These are phyloP conservation scores for Pseudomyrmex sp. DNA, from an alignment of 1,140 invertebrate species.

Conservation along the genomic window DNA sequence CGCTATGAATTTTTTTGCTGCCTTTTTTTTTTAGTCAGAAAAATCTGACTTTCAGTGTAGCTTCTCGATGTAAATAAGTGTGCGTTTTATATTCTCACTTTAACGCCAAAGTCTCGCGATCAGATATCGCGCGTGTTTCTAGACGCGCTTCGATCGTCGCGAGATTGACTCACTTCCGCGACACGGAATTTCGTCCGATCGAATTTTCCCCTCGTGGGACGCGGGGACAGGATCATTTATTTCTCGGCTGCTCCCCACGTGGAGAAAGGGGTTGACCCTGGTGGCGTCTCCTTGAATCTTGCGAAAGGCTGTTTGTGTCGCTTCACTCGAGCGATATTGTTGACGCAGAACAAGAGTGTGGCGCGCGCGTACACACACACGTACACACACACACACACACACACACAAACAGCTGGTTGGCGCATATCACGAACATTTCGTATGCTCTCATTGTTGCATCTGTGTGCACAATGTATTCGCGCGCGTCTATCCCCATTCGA, in stretches of 20 bases:
- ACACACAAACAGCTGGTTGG: too few species aligned
- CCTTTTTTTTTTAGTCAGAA: neutral
- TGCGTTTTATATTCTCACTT: too few species aligned
- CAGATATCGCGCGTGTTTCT: neutral
- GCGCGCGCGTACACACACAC: too few species aligned
- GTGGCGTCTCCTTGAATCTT: slow-evolving; percentile 69
- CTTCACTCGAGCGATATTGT: slow-evolving; percentile 68
- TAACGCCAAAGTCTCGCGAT: neutral
- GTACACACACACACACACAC: neutral
- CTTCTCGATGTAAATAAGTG: neutral
- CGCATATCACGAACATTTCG: too few species aligned
- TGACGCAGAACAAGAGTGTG: slow-evolving; percentile 65
- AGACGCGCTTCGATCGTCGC: neutral
- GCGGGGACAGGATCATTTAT: slow-evolving; percentile 57
- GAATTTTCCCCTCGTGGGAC: slow-evolving; percentile 20
- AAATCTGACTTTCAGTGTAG: neutral
- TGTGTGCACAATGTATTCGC: neutral
- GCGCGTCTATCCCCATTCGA: slow-evolving; percentile 17
- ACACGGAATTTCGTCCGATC: neutral
- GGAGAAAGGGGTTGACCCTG: slow-evolving; percentile 71
- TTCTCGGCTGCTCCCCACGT: slow-evolving; percentile 40
- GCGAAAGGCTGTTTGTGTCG: slow-evolving; percentile 60
- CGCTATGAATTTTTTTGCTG: neutral
- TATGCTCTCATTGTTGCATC: too few species aligned
- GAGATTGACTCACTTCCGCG: slow-evolving; percentile 13